Base-by-base conservation (phyloP, 2,113 vertebrate species). In the Phodopus roborovskii region DNA sequence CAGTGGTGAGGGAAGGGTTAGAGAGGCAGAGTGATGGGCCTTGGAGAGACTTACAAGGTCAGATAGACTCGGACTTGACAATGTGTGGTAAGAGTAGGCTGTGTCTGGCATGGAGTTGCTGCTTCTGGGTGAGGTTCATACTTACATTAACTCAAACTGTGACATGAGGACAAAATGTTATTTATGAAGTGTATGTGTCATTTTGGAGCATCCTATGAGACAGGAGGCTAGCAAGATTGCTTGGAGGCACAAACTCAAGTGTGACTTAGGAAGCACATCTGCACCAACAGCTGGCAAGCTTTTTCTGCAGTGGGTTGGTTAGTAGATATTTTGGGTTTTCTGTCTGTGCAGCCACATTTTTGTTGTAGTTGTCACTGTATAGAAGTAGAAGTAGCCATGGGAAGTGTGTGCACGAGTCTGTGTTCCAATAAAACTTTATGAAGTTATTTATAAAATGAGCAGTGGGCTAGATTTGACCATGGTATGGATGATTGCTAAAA, bases 321-420 rank as follows among this genome's bases (percentile, higher is more conserved):
- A n/a, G 33, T 68, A 84, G 90, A 70, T 73, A 42, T 12, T 26
- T 62, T 19, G 22, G 79, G 1, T 19, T 85, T 78, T 15, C 7
- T 42, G 2, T 83, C 70, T 17, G 11, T 8, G 6, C 42, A 19
- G 1, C 64, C 68, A 19, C 4, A 2, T 5, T 15, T 22, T n/a
- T 84, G 45, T 50, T 50, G 50, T 50, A 2, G 0, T 30, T 33
- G 0, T 58, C 79, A n/a, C 17, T 48, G 1, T 36, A 33, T 20
- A n/a, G 50, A 95, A 56, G 45, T 45, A n/a, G n/a, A n/a, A n/a
- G 50, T 30, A 50, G 56, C 70, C 12, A 0, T 36, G n/a, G 26
- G 15, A 2, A 4, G 8, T 8, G 10, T 24, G 0, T n/a, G 20
- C 30, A 8, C 0, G 5, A 11, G 16, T 5, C 15, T 48, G 11